These are phyloP conservation scores for Pelodytes ibericus DNA, from an alignment of 2,797 vertebrate genomes.

Conservation along the genomic window DNA sequence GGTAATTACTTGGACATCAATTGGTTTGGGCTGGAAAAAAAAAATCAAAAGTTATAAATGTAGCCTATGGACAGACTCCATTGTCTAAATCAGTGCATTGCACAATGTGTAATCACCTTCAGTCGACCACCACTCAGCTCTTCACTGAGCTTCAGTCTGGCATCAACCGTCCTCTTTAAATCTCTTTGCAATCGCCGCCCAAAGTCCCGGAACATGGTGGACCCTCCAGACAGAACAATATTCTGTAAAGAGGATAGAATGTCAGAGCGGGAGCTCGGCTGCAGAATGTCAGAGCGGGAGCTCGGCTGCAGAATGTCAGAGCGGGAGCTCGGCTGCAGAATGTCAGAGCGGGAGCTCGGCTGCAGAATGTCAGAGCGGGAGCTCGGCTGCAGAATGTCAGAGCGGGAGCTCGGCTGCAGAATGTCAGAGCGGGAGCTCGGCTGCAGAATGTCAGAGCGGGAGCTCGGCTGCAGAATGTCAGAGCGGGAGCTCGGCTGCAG, in stretches of 20 bases:
- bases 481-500: too few relatives aligned
- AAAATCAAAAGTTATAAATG: not conserved
- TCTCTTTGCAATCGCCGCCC: slow-evolving; percentile 95
- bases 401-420: too few relatives aligned
- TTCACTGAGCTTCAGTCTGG: slow-evolving; percentile 93
- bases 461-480: too few relatives aligned
- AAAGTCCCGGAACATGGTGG: slow-evolving; percentile 99
- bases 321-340: too few relatives aligned
- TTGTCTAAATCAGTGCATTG: not conserved
- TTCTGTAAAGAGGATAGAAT: slow-evolving; percentile 74
- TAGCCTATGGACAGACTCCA: not conserved
- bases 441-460: too few relatives aligned
- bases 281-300: too few relatives aligned
- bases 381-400: too few relatives aligned
- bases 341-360: too few relatives aligned
- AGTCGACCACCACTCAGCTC: slow-evolving; percentile 95
- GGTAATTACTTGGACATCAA: slow-evolving; percentile 95
- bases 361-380: too few relatives aligned
- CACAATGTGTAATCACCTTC: slow-evolving; percentile 83
- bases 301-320: too few relatives aligned
- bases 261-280: too few relatives aligned
- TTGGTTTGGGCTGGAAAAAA: slow-evolving; percentile 87
- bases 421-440: too few relatives aligned
- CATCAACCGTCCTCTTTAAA: slow-evolving; percentile 95
- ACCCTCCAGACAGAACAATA: slow-evolving; percentile 95